Evolutionary conservation across 2,113 vertebrate genomes (phyloP), one percentile per base, ranked within the genome.

Genomic region (Catharus fuscescens): DNA sequence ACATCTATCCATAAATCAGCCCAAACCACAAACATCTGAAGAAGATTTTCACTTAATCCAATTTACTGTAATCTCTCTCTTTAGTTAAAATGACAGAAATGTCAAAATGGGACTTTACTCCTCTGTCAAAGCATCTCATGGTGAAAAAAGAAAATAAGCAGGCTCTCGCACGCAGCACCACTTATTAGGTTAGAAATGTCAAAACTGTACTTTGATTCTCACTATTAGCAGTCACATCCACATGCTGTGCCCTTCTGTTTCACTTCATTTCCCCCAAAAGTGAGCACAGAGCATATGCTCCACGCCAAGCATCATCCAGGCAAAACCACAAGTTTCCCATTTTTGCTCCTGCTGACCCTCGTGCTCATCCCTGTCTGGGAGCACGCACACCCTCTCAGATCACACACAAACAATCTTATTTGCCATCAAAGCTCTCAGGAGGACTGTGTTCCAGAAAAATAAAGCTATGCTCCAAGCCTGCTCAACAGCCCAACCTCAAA

Each of bases 41-140:
- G 94, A 97, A 92, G 94, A 96, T 96, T 96, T 97, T 90, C 95
- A 96, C 94, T 97, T 97, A 96, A 97, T 97, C 94, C 96, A 97
- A 96, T 97, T 97, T 95, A 94, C 92, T 93, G 95, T 95, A 97
- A 97, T 97, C 95, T 96, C 88, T 78, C 94, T 95, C 92, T 97
- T 95, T 94, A 96, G 95, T 96, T 96, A 95, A 96, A 96, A 93
- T 95, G 95, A 97, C 96, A 97, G 95, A 81, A 95, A 97, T 18
- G 94, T 96, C 96, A 97, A 96, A 97, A 92, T 94, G 93, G 96
- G 96, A 96, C 96, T 97, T 92, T 94, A 95, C 95, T 95, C 80
- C 88, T 92, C 96, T 96, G 95, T 96, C 96, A 96, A 96, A 95
- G 82, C 94, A 94, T 88, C 93, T 92, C 93, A 64, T 84, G 92